Evolutionary conservation across 2,888 invertebrate genomes (phyloP).

Genomic region (Imbricaverruca yamaguchii): DNA sequence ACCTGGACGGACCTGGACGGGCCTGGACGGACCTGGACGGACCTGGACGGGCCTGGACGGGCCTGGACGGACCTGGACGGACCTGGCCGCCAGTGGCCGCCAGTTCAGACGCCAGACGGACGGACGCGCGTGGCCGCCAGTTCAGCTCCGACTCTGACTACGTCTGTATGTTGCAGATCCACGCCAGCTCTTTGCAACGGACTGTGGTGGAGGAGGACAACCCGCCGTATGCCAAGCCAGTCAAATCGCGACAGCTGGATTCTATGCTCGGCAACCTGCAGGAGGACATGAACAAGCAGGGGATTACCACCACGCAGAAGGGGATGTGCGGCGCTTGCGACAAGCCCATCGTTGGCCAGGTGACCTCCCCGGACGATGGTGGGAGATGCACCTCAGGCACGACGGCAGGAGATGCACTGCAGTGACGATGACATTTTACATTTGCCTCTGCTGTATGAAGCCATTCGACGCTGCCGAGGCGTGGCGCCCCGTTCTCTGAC

Average conservation of each 20-base stretch:
- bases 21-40: no score
- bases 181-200: conserved; percentile 52
- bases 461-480: no score
- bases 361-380: conserved; percentile 35
- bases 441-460: no score
- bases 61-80: no score
- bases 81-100: no score
- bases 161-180: conserved; percentile 46
- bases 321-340: conserved; percentile 98
- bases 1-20: no score
- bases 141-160: not conserved
- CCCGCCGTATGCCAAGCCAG: conserved; percentile 62
- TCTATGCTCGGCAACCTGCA: conserved; percentile 87
- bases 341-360: conserved; percentile 97
- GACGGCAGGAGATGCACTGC: no score
- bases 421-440: no score
- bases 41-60: no score
- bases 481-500: not conserved
- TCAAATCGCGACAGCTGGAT: conserved; percentile 54
- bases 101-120: no score
- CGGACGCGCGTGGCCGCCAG: no score
- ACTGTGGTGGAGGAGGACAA: conserved; percentile 51
- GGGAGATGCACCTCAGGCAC: no score
- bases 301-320: conserved; percentile 96
- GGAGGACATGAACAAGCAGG: conserved; percentile 97